Conservation (phyloP, 2,113 vertebrate genomes). For the Mobula hypostoma region DNA sequence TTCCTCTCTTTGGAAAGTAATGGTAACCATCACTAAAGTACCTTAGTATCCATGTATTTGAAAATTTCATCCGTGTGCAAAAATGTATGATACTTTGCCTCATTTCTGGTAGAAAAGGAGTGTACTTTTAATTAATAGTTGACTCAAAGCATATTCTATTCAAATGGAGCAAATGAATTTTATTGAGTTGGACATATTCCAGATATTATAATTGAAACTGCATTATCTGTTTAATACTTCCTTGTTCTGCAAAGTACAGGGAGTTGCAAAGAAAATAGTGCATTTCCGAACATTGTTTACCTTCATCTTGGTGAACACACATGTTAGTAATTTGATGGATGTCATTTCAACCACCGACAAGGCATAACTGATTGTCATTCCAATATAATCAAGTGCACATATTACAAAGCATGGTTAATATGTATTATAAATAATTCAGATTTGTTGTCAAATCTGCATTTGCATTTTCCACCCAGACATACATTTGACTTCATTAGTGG, state of each 20-base stretch:
- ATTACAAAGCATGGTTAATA: slow-evolving; percentile 24
- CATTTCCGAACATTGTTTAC: not conserved
- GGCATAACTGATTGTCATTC: not conserved
- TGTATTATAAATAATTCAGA: not conserved
- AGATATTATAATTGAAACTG: not conserved
- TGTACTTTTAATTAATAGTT: not conserved
- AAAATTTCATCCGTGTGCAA: not conserved
- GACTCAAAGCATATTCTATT: not conserved
- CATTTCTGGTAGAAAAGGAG: not conserved
- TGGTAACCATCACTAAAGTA: not conserved
- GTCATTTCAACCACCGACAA: slow-evolving; percentile 20
- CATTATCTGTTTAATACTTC: not conserved
- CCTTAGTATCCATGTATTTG: not conserved
- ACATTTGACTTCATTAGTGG: slow-evolving; percentile 19
- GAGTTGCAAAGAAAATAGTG: not conserved
- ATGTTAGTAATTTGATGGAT: not conserved
- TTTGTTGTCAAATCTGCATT: slow-evolving; percentile 6
- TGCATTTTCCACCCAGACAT: not conserved
- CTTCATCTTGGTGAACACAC: not conserved
- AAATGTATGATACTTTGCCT: not conserved
- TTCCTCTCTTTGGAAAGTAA: not conserved
- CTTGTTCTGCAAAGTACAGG: too few species aligned
- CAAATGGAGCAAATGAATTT: not conserved
- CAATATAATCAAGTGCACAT: not conserved
- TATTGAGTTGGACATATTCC: not conserved